Conservation (phyloP, 2,113 vertebrate species). For the Blennius ocellaris region DNA sequence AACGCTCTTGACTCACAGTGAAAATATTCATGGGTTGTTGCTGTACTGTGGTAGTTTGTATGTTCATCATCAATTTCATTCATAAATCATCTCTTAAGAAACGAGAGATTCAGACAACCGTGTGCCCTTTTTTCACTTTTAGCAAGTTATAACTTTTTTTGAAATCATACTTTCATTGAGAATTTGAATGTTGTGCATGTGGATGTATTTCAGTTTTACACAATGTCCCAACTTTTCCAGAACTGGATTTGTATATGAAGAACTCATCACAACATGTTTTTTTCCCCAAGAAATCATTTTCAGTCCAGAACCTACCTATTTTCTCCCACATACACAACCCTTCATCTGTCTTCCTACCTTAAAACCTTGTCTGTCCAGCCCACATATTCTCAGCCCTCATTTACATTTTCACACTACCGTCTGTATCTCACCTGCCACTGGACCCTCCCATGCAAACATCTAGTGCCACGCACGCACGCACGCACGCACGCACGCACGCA, state of each 20-base stretch:
- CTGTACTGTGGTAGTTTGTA: too few species aligned
- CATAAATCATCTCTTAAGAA: too few species aligned
- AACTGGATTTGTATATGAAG: not conserved
- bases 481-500: not conserved
- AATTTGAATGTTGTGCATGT: too few species aligned
- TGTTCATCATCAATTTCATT: too few species aligned
- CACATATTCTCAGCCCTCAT: slow-evolving; percentile 36
- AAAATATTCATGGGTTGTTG: too few species aligned
- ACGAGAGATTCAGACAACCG: too few species aligned
- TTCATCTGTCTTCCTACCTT: slow-evolving; percentile 17
- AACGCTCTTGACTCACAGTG: too few species aligned
- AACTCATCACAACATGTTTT: slow-evolving; percentile 20
- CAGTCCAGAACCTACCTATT: not conserved
- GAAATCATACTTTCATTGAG: too few species aligned
- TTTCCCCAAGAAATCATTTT: not conserved
- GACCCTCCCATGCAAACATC: not conserved
- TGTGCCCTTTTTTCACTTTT: not conserved
- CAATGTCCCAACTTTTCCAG: too few species aligned
- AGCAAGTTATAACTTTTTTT: not conserved
- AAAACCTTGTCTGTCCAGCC: slow-evolving; percentile 6
- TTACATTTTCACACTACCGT: slow-evolving; percentile 34
- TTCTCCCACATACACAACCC: not conserved
- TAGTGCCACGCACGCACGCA: not conserved
- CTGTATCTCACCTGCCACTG: slow-evolving; percentile 1
- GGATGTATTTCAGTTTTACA: too few species aligned